Evolutionary conservation across 1,140 invertebrate species (phyloP).

Genomic region (Microplitis mediator): DNA sequence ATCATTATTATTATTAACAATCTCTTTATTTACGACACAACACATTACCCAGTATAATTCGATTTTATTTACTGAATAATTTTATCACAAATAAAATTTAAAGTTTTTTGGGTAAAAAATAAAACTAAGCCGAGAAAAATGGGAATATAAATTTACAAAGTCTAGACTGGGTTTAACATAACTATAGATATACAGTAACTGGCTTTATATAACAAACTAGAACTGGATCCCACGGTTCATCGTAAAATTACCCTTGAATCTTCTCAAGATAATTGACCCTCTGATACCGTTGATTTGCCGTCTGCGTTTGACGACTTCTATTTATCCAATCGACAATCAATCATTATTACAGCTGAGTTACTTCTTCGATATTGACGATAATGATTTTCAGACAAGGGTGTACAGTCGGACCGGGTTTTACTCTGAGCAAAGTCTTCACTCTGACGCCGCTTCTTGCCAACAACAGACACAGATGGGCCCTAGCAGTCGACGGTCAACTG

Average conservation of each 20-base stretch:
- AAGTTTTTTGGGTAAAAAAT: too few relatives aligned
- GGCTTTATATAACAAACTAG: slow-evolving; percentile 7
- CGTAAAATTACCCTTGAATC: background rate
- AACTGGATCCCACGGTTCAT: slow-evolving; percentile 15
- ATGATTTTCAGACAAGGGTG: slow-evolving; percentile 85
- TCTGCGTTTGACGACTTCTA: slow-evolving; percentile 23
- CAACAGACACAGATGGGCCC: slow-evolving; percentile 98
- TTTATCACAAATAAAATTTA: too few relatives aligned
- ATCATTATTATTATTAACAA: background rate
- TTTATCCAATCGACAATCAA: background rate
- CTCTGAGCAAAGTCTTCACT: slow-evolving; percentile 96
- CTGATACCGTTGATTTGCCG: slow-evolving; percentile 28
- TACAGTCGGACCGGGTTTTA: slow-evolving; percentile 96
- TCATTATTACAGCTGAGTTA: background rate
- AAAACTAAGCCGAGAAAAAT: too few relatives aligned
- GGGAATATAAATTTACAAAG: too few relatives aligned
- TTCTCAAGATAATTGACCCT: slow-evolving; percentile 11
- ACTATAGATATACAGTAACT: background rate
- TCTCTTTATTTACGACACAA: background rate
- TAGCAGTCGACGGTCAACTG: slow-evolving; percentile 97
- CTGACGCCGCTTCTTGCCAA: slow-evolving; percentile 93
- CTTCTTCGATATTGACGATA: slow-evolving; percentile 18
- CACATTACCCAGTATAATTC: background rate
- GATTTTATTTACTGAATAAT: background rate
- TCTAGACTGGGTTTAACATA: background rate